Conservation (phyloP, 2,797 vertebrate genomes). For the Ispidina picta region DNA sequence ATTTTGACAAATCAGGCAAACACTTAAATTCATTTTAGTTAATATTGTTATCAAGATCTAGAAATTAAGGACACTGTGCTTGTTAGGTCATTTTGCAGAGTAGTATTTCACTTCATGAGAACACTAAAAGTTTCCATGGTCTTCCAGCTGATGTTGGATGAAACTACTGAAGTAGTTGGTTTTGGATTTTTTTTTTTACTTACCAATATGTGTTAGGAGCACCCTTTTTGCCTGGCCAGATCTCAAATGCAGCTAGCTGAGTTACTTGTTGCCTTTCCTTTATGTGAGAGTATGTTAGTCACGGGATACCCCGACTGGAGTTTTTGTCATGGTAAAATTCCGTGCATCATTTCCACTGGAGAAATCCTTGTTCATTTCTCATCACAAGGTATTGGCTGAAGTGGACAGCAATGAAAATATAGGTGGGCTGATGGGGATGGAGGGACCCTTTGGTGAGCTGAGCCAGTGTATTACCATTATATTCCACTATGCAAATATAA, state of each 20-base stretch:
- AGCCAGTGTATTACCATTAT: neutral
- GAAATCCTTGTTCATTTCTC: neutral
- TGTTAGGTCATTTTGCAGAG: neutral
- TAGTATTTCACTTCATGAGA: neutral
- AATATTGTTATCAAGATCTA: neutral
- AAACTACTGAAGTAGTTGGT: neutral
- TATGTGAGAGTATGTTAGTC: neutral
- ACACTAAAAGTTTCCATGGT: neutral
- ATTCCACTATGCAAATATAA: neutral
- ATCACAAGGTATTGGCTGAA: neutral
- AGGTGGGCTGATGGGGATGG: neutral
- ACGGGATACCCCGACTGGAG: neutral
- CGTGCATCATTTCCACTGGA: neutral
- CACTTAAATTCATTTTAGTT: neutral
- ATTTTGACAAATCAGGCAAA: neutral
- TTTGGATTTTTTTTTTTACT: neutral
- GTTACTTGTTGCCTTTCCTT: neutral
- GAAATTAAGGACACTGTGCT: neutral
- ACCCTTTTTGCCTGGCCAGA: neutral
- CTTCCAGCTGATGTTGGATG: neutral
- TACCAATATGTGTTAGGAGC: neutral
- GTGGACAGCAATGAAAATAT: neutral
- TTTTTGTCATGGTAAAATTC: neutral
- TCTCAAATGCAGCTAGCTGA: neutral
- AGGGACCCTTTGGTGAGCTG: neutral